These are phyloP conservation scores for Falcunculus frontatus DNA, from an alignment of 2,113 vertebrate genomes.

Conservation along the genomic window DNA sequence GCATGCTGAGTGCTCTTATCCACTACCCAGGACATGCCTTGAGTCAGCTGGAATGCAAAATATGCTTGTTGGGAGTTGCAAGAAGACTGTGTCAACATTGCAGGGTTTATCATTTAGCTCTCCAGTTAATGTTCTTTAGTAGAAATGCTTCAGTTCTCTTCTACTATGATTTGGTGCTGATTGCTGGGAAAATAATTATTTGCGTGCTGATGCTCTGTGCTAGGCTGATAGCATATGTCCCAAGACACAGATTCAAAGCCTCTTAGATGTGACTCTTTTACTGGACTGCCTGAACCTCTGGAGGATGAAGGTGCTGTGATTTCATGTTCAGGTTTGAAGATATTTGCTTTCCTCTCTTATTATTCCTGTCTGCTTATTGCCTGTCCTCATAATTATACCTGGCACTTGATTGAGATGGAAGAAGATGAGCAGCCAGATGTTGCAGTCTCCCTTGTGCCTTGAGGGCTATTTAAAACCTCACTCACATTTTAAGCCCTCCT, in stretches of 20 bases:
- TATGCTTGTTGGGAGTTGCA: background rate
- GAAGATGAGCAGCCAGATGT: background rate
- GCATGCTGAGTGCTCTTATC: background rate
- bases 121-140: background rate
- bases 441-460: background rate
- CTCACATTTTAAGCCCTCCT: background rate
- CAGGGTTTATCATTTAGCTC: background rate
- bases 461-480: background rate
- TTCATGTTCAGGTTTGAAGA: background rate
- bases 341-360: background rate
- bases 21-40: background rate
- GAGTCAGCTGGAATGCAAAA: slow-evolving; percentile 41
- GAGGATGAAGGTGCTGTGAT: background rate
- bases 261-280: background rate
- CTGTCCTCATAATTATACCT: background rate
- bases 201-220: background rate
- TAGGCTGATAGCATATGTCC: background rate
- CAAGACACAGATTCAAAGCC: background rate
- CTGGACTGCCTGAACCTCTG: background rate
- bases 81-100: background rate
- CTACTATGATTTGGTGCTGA: background rate
- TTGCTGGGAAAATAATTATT: background rate
- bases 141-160: background rate
- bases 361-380: background rate
- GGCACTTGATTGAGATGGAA: background rate